Percentiles rank a stretch among this genome's conserved stretches.
Conservation (phyloP, 64 coral and sea anemone species). For the Porites australiensis region DNA sequence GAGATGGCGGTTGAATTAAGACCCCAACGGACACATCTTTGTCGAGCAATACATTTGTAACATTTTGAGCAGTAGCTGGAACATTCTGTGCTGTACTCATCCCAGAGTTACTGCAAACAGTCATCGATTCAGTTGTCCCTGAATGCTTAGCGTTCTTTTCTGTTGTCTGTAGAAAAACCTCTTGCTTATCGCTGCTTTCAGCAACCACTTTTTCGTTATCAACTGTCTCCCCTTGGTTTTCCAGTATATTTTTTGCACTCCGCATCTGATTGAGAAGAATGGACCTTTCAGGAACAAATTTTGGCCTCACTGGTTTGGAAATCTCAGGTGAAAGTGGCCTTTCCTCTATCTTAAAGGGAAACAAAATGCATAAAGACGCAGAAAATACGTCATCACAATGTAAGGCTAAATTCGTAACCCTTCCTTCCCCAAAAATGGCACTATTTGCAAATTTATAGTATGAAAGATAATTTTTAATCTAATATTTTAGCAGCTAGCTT, state of each 20-base stretch:
- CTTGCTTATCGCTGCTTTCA: neutral
- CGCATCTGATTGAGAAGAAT: neutral
- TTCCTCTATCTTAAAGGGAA: slow-evolving; percentile 1
- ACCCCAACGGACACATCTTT: neutral
- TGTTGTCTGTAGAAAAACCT: neutral
- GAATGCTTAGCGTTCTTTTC: no score
- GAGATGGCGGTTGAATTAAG: neutral
- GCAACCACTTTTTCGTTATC: neutral
- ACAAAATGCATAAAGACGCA: neutral
- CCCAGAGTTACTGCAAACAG: neutral
- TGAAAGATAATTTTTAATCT: no score
- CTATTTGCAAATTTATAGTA: no score
- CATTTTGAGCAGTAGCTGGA: neutral
- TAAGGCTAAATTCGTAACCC: neutral
- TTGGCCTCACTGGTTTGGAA: neutral
- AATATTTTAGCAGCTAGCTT: no score
- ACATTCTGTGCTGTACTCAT: neutral
- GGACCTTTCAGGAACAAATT: neutral
- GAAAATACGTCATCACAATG: neutral
- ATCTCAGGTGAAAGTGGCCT: slow-evolving; percentile 11
- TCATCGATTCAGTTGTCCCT: neutral
- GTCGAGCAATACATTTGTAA: neutral
- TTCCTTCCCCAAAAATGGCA: no score
- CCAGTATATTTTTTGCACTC: neutral
- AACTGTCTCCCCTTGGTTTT: neutral